Conservation (phyloP, 1,140 invertebrate species). For the Brachionus manjavacas region DNA sequence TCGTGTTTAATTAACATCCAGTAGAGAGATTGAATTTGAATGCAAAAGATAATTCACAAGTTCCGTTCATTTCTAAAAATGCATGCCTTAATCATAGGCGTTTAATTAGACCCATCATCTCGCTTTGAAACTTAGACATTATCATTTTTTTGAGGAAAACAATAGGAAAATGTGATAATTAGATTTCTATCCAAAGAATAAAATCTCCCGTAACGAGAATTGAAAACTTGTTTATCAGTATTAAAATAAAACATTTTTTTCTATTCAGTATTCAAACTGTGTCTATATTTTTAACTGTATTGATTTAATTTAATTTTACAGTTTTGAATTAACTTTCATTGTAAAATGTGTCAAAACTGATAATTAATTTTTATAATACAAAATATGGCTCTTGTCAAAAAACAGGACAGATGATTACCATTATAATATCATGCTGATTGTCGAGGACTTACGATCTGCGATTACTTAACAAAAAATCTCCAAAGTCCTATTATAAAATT, state of each 20-base stretch:
- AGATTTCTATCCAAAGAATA: no score
- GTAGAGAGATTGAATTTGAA: neutral
- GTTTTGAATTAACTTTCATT: neutral
- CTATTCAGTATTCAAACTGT: neutral
- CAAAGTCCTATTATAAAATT: neutral
- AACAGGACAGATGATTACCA: neutral
- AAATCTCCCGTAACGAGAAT: neutral
- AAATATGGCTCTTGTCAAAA: neutral
- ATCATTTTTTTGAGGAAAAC: neutral
- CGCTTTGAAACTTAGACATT: slow-evolving; percentile 19
- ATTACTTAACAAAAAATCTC: neutral
- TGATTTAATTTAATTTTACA: slow-evolving; percentile 29
- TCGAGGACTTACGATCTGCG: neutral
- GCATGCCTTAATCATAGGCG: neutral
- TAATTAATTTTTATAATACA: neutral
- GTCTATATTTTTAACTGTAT: neutral
- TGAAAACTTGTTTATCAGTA: slow-evolving; percentile 10
- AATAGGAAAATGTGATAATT: slow-evolving; percentile 32
- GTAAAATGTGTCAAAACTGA: slow-evolving; percentile 21
- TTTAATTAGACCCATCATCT: slow-evolving; percentile 25
- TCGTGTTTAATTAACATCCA: slow-evolving; percentile 12
- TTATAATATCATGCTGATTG: neutral
- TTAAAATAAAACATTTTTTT: slow-evolving; percentile 13
- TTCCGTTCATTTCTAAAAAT: neutral
- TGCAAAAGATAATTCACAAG: slow-evolving; percentile 30